Evolutionary conservation across 2,113 vertebrate genomes (phyloP), one percentile per base, ranked within the genome.

Genomic region (Bubalus kerabau): DNA sequence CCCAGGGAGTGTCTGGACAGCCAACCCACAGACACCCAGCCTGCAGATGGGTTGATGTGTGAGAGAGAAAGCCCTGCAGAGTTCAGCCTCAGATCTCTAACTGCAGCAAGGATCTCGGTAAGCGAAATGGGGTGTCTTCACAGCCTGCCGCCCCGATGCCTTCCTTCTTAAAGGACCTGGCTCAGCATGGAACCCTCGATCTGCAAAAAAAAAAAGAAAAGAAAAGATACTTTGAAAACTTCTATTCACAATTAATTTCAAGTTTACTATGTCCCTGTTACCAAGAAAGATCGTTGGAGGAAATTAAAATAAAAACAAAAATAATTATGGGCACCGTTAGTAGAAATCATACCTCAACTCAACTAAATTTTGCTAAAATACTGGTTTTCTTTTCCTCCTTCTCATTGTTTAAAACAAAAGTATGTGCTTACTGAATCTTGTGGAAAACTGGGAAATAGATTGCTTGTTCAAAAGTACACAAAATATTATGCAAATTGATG

Each of bases 91-190:
- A 5, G 30, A 50, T 19, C 30, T 40, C 26, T 12, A 21, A 40
- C 1, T 17, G 67, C 54, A 36, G 28, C 2, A 8, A 19, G 62
- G 11, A 17, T 4, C 4, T 0, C 0, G 0, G 10, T 36, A 17
- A 46, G 50, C 14, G 32, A 87, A 52, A 6, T 30, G 23, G 28
- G 32, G 19, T 12, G 40, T 8, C 11, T 2, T 2, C 0, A 2
- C 23, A 17, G 50, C 36, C 43, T 23, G 7, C 17, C 0, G 0
- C 2, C 71, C 74, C 0, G 0, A 1, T 0, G 0, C 2, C 16
- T 32, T 62, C 67, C 54, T 56, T 46, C 56, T 32, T 40, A 17
- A 48, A 74, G 9, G 24, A 9, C 3, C 57, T 15, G 19, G 5
- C 1, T 15, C 11, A 10, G 15, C 9, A 13, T 6, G 48, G 30